Conservation (phyloP, 2,113 vertebrate genomes). For the Alethe diademata region DNA sequence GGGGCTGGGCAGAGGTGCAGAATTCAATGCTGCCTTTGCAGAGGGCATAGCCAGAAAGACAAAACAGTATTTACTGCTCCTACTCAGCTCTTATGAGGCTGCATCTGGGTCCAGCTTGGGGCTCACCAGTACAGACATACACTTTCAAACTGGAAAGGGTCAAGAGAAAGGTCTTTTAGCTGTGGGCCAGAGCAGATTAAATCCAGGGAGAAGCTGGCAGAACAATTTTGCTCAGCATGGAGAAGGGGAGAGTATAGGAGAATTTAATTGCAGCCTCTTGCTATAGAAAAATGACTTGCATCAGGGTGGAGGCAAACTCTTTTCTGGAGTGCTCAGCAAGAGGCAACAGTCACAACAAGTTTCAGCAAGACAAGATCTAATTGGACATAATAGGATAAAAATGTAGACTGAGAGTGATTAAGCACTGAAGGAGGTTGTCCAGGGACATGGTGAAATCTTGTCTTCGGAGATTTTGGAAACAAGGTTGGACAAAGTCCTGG, state of each 20-base stretch:
- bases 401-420: not conserved
- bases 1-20: not conserved
- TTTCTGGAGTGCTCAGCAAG: not conserved
- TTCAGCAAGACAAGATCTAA: not conserved
- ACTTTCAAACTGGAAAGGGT: not conserved
- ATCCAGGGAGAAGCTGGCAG: not conserved
- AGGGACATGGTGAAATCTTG: not conserved
- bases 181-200: not conserved
- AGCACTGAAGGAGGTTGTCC: not conserved
- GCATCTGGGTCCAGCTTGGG: not conserved
- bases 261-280: not conserved
- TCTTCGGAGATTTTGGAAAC: not conserved
- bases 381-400: not conserved
- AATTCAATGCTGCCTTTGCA: not conserved
- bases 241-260: not conserved
- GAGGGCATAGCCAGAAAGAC: not conserved
- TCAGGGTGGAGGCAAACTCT: not conserved
- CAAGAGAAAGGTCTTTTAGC: not conserved
- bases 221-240: not conserved
- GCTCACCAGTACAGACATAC: not conserved
- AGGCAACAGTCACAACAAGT: not conserved
- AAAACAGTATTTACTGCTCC: not conserved
- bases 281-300: not conserved
- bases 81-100: not conserved
- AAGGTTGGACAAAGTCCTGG: not conserved